Conservation (phyloP, 1,140 invertebrate species). For the Drepana arcuata region DNA sequence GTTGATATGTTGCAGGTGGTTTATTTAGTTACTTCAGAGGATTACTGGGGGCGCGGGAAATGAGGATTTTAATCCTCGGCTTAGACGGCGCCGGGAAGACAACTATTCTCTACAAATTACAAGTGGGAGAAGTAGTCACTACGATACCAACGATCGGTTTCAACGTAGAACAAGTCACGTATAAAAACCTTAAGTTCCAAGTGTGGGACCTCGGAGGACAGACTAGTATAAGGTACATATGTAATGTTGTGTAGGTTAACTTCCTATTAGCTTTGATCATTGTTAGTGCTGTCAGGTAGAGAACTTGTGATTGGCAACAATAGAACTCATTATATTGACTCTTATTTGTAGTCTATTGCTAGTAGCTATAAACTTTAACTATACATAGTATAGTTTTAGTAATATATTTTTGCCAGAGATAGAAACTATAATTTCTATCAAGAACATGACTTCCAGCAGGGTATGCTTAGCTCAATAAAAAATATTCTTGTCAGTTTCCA, state of each 20-base stretch:
- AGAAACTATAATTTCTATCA: too few species aligned
- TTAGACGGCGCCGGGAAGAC: constrained; percentile 99
- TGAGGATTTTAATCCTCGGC: constrained; percentile 97
- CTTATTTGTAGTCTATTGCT: too few species aligned
- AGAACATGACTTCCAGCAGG: too few species aligned
- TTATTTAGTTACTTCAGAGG: constrained; percentile 96
- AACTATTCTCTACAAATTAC: constrained; percentile 97
- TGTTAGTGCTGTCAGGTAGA: too few species aligned
- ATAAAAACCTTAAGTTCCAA: constrained; percentile 97
- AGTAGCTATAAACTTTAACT: too few species aligned
- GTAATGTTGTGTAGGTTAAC: constrained; percentile 21
- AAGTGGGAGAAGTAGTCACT: constrained; percentile 99
- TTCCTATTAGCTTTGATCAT: constrained; percentile 4
- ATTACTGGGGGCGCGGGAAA: constrained; percentile 93
- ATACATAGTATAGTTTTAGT: too few species aligned
- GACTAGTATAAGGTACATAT: constrained; percentile 87
- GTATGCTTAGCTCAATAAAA: too few species aligned
- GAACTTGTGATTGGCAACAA: too few species aligned
- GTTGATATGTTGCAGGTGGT: constrained; percentile 80
- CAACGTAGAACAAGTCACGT: constrained; percentile 97
- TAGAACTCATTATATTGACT: too few species aligned
- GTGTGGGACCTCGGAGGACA: constrained; percentile 99
- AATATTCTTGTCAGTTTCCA: too few species aligned
- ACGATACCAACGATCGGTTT: constrained; percentile 98
- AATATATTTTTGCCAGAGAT: too few species aligned